phyloP scores from a whole-genome alignment of 2,113 vertebrate species.

The Indri indri region DNA sequence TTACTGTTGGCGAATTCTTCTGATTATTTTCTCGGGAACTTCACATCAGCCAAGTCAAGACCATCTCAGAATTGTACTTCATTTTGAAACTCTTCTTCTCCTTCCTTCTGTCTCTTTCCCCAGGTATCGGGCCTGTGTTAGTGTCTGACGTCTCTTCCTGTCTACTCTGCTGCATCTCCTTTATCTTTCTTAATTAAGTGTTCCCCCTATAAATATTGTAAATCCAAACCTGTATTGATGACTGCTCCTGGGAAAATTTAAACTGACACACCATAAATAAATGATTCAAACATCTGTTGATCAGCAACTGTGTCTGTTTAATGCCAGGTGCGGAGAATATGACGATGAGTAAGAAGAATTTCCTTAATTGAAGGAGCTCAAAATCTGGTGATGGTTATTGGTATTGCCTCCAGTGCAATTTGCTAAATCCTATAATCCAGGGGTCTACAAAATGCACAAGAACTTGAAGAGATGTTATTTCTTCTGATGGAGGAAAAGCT shows the following conservation, averaged over 20 bases:
- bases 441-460: not conserved
- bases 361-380: not conserved
- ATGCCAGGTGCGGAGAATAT: not conserved
- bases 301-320: not conserved
- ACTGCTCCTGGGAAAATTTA: not conserved
- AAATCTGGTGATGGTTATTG: not conserved
- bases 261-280: not conserved
- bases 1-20: not conserved
- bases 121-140: fast-evolving
- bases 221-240: not conserved
- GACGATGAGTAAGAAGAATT: not conserved
- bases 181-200: not conserved
- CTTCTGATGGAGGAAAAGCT: not conserved
- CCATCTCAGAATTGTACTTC: not conserved
- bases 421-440: not conserved
- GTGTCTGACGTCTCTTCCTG: too few relatives aligned
- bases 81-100: not conserved
- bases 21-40: not conserved
- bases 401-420: not conserved
- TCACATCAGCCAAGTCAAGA: not conserved
- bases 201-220: not conserved
- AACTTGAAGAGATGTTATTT: not conserved
- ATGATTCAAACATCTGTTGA: not conserved
- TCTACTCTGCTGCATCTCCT: not conserved
- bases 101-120: not conserved